phyloP scores from a whole-genome alignment of 2,113 vertebrate species.

The Austrofundulus limnaeus region DNA sequence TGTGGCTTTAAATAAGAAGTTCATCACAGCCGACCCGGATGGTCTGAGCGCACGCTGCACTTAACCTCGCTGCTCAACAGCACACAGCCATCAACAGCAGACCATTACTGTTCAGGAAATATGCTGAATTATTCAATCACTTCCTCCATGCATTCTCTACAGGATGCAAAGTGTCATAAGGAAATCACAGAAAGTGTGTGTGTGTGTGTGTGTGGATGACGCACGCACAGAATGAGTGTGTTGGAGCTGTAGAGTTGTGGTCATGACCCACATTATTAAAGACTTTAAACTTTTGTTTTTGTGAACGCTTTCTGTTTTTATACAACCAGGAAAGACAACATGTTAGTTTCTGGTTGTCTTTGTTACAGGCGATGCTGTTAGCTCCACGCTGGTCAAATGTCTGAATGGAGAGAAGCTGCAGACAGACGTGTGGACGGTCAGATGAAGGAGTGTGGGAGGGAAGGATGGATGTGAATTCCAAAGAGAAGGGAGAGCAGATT shows the following conservation, averaged over 20 bases:
- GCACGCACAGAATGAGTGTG: not conserved
- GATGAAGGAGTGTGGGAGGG: slow-evolving; percentile 35
- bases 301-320: no score
- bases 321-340: no score
- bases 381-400: slow-evolving; percentile 6
- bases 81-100: slow-evolving; percentile 50
- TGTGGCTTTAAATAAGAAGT: slow-evolving; percentile 21
- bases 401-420: slow-evolving; percentile 1
- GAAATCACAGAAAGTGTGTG: slow-evolving; percentile 46
- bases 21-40: slow-evolving; percentile 2
- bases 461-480: slow-evolving; percentile 66
- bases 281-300: no score
- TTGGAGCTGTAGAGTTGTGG: slow-evolving; percentile 12
- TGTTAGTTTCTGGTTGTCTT: no score
- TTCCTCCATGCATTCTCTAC: slow-evolving; percentile 59
- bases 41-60: slow-evolving; percentile 51
- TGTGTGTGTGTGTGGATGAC: slow-evolving; percentile 13
- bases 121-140: slow-evolving; percentile 75
- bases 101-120: slow-evolving; percentile 75
- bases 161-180: slow-evolving; percentile 56
- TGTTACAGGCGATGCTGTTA: no score
- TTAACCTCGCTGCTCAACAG: slow-evolving; percentile 62
- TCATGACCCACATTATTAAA: slow-evolving; percentile 55
- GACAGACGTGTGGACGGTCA: slow-evolving; percentile 22
- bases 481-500: slow-evolving; percentile 58